These are phyloP conservation scores for Lepidurus couesii DNA, from an alignment of 1,140 invertebrate genomes.

Conservation along the genomic window DNA sequence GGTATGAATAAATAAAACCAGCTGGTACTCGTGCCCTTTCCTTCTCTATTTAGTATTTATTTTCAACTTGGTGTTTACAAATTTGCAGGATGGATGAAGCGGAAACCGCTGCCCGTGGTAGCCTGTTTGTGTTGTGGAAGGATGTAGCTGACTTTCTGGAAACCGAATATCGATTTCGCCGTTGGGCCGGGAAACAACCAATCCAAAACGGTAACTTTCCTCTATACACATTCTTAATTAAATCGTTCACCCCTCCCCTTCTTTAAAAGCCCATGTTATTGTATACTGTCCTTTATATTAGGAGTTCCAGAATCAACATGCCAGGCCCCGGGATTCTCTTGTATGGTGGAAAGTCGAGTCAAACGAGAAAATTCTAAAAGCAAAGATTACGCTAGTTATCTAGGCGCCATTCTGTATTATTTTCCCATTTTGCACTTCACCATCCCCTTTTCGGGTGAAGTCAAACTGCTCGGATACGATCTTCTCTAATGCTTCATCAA, in stretches of 20 bases:
- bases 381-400: conserved; percentile 29
- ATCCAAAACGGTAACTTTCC: not conserved
- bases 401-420: conserved; percentile 32
- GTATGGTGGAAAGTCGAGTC: not conserved
- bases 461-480: conserved; percentile 35
- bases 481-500: not conserved
- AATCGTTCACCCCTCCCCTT: not conserved
- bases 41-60: not conserved
- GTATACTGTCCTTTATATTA: not conserved
- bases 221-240: not conserved
- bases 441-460: conserved; percentile 33
- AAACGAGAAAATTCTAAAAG: not conserved
- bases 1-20: not conserved
- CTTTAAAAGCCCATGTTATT: not conserved
- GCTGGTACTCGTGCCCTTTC: not conserved
- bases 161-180: conserved; percentile 11
- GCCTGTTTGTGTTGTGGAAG: not conserved
- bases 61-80: not conserved
- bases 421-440: conserved; percentile 35
- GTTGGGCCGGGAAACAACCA: not conserved
- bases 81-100: not conserved
- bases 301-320: not conserved
- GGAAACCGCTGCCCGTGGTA: not conserved
- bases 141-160: not conserved
- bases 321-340: not conserved